These are phyloP conservation scores for Tipula unca DNA, from an alignment of 2,888 invertebrate genomes.

Conservation along the genomic window DNA sequence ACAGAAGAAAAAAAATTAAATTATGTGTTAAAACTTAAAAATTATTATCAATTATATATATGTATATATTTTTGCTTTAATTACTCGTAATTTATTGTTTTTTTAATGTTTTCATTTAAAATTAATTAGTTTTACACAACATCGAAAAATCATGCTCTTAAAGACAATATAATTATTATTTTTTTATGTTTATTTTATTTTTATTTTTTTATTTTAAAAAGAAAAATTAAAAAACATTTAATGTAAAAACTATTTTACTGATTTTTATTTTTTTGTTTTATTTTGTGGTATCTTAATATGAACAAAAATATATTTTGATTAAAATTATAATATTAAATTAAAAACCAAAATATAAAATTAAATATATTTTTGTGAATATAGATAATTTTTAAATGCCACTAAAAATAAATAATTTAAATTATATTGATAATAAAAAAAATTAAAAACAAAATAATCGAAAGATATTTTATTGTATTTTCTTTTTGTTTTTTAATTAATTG, in stretches of 20 bases:
- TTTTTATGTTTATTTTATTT: slow-evolving; percentile 22
- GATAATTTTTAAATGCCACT: neutral
- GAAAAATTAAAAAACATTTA: slow-evolving; percentile 24
- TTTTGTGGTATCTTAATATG: neutral
- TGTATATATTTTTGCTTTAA: slow-evolving; percentile 30
- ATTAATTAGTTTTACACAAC: slow-evolving; percentile 42
- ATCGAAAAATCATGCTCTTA: slow-evolving; percentile 32
- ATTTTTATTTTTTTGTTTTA: neutral
- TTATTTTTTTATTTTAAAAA: slow-evolving; percentile 22
- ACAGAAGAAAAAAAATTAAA: neutral
- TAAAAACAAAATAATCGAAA: neutral
- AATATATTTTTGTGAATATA: neutral
- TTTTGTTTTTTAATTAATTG: neutral
- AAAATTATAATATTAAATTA: neutral
- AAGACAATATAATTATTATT: slow-evolving; percentile 25
- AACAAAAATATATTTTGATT: neutral
- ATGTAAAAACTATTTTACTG: slow-evolving; percentile 22
- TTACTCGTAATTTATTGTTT: neutral
- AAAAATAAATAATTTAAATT: neutral
- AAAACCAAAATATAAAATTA: neutral
- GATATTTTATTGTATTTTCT: neutral
- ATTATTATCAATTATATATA: slow-evolving; percentile 28
- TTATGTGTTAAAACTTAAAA: neutral
- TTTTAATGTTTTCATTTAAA: slow-evolving; percentile 32
- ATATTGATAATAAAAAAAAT: neutral